Percentiles rank a stretch among this genome's conserved stretches.
These are phyloP conservation scores for Sepiola atlantica DNA, from an alignment of 2,888 invertebrate genomes.

Conservation along the genomic window DNA sequence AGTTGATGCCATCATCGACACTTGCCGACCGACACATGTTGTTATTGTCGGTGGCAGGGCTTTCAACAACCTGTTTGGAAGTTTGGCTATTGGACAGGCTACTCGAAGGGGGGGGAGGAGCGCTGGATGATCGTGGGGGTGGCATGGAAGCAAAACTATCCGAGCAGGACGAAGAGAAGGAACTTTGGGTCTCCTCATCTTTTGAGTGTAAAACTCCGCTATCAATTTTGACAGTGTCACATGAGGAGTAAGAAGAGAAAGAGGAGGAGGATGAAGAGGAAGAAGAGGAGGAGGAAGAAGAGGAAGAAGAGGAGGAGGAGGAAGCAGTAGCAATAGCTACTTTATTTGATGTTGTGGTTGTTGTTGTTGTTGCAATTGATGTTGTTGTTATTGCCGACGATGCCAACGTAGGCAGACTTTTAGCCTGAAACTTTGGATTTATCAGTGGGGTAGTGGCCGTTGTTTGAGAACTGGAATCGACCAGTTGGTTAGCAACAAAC, in stretches of 20 bases:
- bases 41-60: conserved; percentile 45
- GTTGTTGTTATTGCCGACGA: conserved; percentile 43
- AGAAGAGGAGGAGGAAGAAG: not conserved
- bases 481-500: conserved; percentile 35
- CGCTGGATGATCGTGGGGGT: conserved; percentile 65
- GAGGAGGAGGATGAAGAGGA: not conserved
- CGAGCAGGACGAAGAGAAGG: conserved; percentile 53
- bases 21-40: conserved; percentile 66
- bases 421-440: not conserved
- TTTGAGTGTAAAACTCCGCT: not conserved
- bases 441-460: conserved; percentile 34
- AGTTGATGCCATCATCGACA: conserved; percentile 57
- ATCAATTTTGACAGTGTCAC: conserved; percentile 32
- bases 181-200: conserved; percentile 53
- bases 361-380: not conserved
- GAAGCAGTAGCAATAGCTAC: not conserved
- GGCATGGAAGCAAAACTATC: conserved; percentile 53
- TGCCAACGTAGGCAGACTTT: conserved; percentile 14
- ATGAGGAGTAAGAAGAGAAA: conserved; percentile 24
- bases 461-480: conserved; percentile 47
- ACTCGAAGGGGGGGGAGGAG: conserved; percentile 59
- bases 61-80: conserved; percentile 51
- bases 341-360: not conserved
- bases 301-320: not conserved
- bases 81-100: conserved; percentile 52